Percentiles rank a stretch among this genome's conserved stretches.
Evolutionary conservation across 53 echinoderm and acorn worm species (phyloP).

Genomic region (Arbacia lixula): DNA sequence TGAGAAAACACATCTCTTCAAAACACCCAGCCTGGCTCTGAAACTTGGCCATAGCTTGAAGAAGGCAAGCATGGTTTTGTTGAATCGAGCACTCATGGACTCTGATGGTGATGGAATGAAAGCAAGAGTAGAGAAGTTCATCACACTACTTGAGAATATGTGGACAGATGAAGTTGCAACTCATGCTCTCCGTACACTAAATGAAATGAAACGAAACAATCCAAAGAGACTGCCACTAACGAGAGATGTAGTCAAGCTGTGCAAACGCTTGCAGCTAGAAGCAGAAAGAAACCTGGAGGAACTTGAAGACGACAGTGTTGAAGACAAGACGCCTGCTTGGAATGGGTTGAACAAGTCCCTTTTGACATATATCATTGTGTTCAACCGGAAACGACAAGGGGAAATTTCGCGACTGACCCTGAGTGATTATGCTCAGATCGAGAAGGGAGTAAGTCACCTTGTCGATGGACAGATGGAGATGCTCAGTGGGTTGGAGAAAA

Average conservation of each 20-base stretch:
- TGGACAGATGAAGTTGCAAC: slow-evolving; percentile 2
- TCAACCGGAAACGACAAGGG: slow-evolving; percentile 55
- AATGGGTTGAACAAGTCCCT: slow-evolving; percentile 29
- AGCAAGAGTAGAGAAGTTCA: slow-evolving; percentile 7
- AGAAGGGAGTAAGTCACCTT: neutral
- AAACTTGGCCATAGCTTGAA: slow-evolving; percentile 38
- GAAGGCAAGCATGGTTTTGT: slow-evolving; percentile 4
- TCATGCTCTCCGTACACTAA: neutral
- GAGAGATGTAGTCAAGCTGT: neutral
- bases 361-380: slow-evolving; percentile 52
- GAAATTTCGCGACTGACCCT: slow-evolving; percentile 39
- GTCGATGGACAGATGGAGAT: slow-evolving; percentile 23
- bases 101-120: slow-evolving; percentile 9
- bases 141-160: neutral
- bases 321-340: neutral
- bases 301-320: neutral
- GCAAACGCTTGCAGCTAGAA: neutral
- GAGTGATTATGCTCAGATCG: slow-evolving; percentile 34
- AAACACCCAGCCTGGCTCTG: slow-evolving; percentile 14
- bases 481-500: slow-evolving; percentile 40
- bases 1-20: slow-evolving; percentile 1
- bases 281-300: neutral
- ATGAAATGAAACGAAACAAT: slow-evolving; percentile 11
- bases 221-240: neutral
- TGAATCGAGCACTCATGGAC: slow-evolving; percentile 30